These are phyloP conservation scores for Drosophila rellima DNA, from an alignment of 2,888 invertebrate species.

Conservation along the genomic window DNA sequence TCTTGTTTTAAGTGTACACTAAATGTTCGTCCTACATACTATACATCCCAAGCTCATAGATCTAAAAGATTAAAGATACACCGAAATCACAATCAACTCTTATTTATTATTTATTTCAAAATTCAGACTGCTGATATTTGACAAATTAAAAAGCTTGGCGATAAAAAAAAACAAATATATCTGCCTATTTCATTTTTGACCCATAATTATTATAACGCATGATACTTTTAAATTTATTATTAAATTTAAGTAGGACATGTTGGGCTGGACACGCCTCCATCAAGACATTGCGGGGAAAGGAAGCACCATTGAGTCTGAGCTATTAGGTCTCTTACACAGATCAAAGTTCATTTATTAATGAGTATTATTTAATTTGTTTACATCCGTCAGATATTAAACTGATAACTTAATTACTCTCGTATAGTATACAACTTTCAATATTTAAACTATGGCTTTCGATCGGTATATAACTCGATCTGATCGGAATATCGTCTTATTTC, in stretches of 20 bases:
- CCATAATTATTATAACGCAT: neutral
- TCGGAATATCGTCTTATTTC: too few relatives aligned
- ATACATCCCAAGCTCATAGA: neutral
- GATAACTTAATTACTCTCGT: too few relatives aligned
- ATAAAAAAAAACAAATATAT: neutral
- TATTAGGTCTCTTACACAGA: neutral
- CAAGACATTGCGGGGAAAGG: constrained; percentile 3
- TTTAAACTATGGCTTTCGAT: too few relatives aligned
- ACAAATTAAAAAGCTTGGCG: neutral
- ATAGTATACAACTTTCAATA: too few relatives aligned
- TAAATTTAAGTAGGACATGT: constrained; percentile 3
- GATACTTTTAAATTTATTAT: neutral
- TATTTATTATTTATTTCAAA: neutral
- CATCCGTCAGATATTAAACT: too few relatives aligned
- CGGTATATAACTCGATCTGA: too few relatives aligned
- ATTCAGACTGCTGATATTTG: neutral
- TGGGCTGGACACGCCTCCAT: constrained; percentile 2
- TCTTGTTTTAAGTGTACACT: too few relatives aligned
- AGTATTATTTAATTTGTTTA: too few relatives aligned
- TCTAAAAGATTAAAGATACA: neutral
- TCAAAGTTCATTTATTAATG: too few relatives aligned
- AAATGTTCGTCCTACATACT: neutral
- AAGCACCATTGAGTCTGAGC: neutral
- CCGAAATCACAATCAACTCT: neutral
- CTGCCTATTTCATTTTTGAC: neutral